Evolutionary conservation across 2,888 invertebrate genomes (phyloP).

Genomic region (Seira sanloemensis): DNA sequence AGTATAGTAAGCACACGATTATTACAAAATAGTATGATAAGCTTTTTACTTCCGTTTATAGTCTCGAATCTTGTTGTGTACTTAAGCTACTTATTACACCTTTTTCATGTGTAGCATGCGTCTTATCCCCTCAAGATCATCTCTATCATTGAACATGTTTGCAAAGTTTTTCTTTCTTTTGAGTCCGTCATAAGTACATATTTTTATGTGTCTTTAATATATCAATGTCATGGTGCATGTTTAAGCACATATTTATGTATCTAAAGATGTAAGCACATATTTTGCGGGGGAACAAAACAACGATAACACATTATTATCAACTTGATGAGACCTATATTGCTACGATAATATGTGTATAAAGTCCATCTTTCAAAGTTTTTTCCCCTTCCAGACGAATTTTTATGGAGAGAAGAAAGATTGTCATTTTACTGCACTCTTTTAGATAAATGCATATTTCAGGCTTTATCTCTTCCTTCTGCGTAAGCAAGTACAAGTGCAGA

Average conservation of each 20-base stretch:
- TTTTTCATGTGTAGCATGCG: background rate
- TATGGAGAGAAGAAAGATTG: slow-evolving; percentile 11
- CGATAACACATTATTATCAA: background rate
- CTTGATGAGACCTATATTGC: too few species aligned
- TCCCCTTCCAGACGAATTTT: slow-evolving; percentile 4
- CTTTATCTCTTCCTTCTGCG: too few species aligned
- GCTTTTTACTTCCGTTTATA: background rate
- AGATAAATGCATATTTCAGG: too few species aligned
- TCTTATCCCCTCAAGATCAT: background rate
- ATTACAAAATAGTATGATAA: too few species aligned
- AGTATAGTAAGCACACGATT: too few species aligned
- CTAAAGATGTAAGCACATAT: background rate
- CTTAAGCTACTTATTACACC: slow-evolving; percentile 1
- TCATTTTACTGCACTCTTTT: background rate
- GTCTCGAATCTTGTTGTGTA: background rate
- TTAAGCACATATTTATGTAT: background rate
- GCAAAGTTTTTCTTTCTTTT: background rate
- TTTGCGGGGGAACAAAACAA: background rate
- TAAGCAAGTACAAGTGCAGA: too few species aligned
- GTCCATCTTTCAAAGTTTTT: background rate
- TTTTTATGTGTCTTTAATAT: background rate
- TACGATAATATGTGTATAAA: too few species aligned
- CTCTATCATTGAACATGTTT: background rate
- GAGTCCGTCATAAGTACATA: too few species aligned
- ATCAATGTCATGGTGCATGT: background rate